These are phyloP conservation scores for Gambelia wislizenii DNA, from an alignment of 2,797 vertebrate species.

Conservation along the genomic window DNA sequence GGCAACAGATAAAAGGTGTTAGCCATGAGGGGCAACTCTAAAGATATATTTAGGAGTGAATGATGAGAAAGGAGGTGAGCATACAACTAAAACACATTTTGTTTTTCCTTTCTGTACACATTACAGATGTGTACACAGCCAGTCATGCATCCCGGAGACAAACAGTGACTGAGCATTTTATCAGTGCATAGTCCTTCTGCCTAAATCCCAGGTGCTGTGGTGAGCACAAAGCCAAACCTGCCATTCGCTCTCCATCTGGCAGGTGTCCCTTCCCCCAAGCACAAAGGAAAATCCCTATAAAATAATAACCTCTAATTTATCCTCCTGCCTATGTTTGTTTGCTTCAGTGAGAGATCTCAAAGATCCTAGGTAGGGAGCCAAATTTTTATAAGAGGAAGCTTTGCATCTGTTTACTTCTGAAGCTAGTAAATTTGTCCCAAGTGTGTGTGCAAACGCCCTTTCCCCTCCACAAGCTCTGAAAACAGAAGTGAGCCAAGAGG, in stretches of 20 bases:
- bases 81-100: neutral
- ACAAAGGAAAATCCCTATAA: conserved; percentile 56
- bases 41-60: neutral
- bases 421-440: neutral
- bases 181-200: rapidly evolving
- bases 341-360: conserved; percentile 30
- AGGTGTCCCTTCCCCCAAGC: conserved; percentile 24
- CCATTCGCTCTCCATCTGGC: conserved; percentile 27
- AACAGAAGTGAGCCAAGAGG: too few relatives aligned
- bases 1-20: conserved; percentile 15
- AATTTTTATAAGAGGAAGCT: neutral
- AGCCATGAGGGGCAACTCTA: neutral
- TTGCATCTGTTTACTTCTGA: neutral
- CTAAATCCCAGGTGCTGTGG: neutral
- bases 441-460: neutral
- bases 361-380: neutral
- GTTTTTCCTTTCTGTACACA: neutral
- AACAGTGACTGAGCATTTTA: rapidly evolving
- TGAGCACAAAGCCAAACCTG: neutral
- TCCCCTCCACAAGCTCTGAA: neutral
- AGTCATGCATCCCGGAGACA: neutral
- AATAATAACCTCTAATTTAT: conserved; percentile 16
- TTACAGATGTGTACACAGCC: conserved; percentile 8
- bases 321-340: neutral
- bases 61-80: neutral